Base-by-base conservation (phyloP, 2,113 vertebrate species). In the Turnix velox region DNA sequence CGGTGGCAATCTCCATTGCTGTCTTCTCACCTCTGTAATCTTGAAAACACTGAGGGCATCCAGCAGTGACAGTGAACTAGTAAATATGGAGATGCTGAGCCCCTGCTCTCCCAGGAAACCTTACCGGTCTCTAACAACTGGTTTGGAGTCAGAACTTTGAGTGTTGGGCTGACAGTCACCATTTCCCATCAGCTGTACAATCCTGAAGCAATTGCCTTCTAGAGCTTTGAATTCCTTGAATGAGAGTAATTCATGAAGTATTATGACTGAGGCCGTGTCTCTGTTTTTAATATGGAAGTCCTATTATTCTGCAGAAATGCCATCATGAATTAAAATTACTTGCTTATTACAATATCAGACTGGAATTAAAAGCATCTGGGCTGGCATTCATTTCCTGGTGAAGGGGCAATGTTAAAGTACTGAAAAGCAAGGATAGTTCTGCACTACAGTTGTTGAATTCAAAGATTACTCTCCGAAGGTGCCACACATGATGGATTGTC, bases 401-500 rank as follows among this genome's bases (percentile, higher is more conserved):
- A 82, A 76, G 74, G 52, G 65, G 45, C 25, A 49, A 31, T 75
- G 5, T 57, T 62, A n/a, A 92, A 88, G 46, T 77, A 74, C 30
- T 85, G 71, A 75, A 92, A 90, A 87, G 69, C 74, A 84, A 83
- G 77, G 91, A 72, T 24, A 90, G 82, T 88, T 91, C 68, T 82
- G 30, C 66, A 74, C 55, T 43, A 88, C 73, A 65, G n/a, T 91
- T 94, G 66, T 84, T 85, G 73, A 87, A 96, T 95, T 94, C 93
- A 92, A 1, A 84, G 40, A 83, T 94, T 93, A 74, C 80, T 83
- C 79, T 95, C 75, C 20, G 17, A 94, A 97, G 76, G 93, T 96
- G 93, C 87, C 90, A 92, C 6, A 3, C 49, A 69, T 95, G 95
- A 96, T 96, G 88, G 89, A 97, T 94, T 92, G 92, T 96, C 88